Conservation (phyloP, 1,140 invertebrate genomes). For the Diorhabda elongata region DNA sequence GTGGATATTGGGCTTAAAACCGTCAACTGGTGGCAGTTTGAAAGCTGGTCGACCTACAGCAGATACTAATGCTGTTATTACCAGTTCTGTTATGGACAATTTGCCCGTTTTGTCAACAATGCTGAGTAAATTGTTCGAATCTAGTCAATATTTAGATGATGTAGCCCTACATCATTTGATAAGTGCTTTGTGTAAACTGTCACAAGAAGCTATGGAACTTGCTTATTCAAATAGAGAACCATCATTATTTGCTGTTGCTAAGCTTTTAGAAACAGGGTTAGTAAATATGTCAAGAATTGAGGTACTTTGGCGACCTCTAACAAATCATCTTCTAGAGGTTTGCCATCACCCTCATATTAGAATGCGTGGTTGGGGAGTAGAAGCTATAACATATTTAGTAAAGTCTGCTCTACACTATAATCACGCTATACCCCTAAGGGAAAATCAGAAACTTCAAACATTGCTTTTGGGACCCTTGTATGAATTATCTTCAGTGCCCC, state of each 20-base stretch:
- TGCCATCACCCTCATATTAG: conserved; percentile 92
- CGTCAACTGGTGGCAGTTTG: conserved; percentile 85
- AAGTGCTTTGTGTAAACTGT: conserved; percentile 93
- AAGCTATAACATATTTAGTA: conserved; percentile 92
- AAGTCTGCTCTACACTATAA: conserved; percentile 87
- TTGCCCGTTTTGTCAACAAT: conserved; percentile 88
- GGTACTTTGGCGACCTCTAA: conserved; percentile 94
- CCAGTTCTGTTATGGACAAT: conserved; percentile 93
- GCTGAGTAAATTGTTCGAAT: conserved; percentile 91
- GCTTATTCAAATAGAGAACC: conserved; percentile 95
- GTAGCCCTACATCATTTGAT: conserved; percentile 92
- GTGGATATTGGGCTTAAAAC: conserved; percentile 97
- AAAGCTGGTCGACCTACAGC: conserved; percentile 69
- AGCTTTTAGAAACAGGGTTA: conserved; percentile 91
- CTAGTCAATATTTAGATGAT: conserved; percentile 89
- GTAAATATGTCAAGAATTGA: conserved; percentile 92
- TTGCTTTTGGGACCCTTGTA: conserved; percentile 83
- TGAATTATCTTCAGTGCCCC: conserved; percentile 82
- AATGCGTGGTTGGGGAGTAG: conserved; percentile 96
- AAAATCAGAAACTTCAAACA: conserved; percentile 84
- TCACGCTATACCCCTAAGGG: conserved; percentile 76
- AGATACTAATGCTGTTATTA: conserved; percentile 88
- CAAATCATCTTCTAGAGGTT: conserved; percentile 92
- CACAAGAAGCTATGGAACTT: conserved; percentile 95
- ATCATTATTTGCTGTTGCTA: conserved; percentile 94